These are phyloP conservation scores for Hydropsyche tenuis DNA, from an alignment of 1,140 invertebrate species.

Conservation along the genomic window DNA sequence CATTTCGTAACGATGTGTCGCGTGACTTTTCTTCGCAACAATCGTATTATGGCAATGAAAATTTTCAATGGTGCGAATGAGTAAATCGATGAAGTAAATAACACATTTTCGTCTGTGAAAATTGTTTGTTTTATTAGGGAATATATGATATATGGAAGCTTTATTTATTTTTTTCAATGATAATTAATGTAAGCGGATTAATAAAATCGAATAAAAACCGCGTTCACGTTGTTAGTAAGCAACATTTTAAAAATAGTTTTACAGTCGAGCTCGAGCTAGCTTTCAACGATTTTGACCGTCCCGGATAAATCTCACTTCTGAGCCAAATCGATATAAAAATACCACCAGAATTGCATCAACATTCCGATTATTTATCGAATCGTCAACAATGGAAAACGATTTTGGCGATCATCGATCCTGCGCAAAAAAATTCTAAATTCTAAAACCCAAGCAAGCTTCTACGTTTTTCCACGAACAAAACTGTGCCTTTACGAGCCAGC, in stretches of 20 bases:
- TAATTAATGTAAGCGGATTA: not conserved
- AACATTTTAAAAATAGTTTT: conserved; percentile 33
- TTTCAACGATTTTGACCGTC: conserved; percentile 20
- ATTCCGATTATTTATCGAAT: not conserved
- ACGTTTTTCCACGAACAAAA: too few relatives aligned
- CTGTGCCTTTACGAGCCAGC: too few relatives aligned
- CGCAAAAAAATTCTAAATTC: too few relatives aligned
- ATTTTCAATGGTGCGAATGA: too few relatives aligned
- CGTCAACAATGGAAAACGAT: not conserved
- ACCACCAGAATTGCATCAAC: not conserved
- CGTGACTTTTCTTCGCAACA: too few relatives aligned
- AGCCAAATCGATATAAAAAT: conserved; percentile 30
- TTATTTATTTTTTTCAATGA: too few relatives aligned
- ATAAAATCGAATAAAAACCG: not conserved
- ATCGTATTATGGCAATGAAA: too few relatives aligned
- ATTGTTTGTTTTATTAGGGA: not conserved
- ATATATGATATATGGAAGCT: too few relatives aligned
- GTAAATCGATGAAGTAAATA: not conserved
- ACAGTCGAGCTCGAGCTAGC: conserved; percentile 10
- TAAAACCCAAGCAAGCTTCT: too few relatives aligned
- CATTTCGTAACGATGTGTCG: too few relatives aligned
- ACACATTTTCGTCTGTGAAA: not conserved
- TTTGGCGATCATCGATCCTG: not conserved
- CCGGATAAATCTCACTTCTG: conserved; percentile 13
- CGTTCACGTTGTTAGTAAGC: not conserved